A percentile compares a stretch with the other conserved stretches of the same genome.
Conservation (phyloP, 1,140 invertebrate species). For the Araneus ventricosus region DNA sequence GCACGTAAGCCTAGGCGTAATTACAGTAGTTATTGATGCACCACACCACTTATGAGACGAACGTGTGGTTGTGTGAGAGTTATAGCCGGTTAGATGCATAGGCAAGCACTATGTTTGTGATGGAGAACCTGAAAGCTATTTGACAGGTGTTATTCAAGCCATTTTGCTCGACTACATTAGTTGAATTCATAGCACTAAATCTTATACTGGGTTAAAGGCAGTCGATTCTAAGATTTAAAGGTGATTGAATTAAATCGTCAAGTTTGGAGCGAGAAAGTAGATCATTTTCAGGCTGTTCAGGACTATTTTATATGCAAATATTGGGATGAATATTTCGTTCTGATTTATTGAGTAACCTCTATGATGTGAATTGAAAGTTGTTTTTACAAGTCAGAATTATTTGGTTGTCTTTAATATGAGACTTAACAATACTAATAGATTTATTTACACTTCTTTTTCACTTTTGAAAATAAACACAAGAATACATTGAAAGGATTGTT, state of each 20-base stretch:
- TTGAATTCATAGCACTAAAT: neutral
- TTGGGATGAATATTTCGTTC: too few relatives aligned
- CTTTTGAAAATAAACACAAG: too few relatives aligned
- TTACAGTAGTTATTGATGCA: conserved; percentile 43
- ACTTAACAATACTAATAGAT: too few relatives aligned
- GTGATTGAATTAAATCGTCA: neutral
- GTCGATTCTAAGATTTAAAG: neutral
- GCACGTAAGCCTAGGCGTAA: conserved; percentile 43
- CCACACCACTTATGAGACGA: conserved; percentile 50
- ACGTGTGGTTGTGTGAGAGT: conserved; percentile 50
- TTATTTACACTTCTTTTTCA: too few relatives aligned
- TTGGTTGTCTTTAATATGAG: too few relatives aligned
- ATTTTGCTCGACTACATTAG: conserved; percentile 9
- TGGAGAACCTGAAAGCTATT: conserved; percentile 47
- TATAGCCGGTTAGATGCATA: conserved; percentile 47
- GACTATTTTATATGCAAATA: too few relatives aligned
- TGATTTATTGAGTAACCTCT: too few relatives aligned
- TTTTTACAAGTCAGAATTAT: too few relatives aligned
- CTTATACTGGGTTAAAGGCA: neutral
- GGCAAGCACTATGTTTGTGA: conserved; percentile 39
- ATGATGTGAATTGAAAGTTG: too few relatives aligned
- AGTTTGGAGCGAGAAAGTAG: too few relatives aligned
- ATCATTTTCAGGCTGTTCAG: too few relatives aligned
- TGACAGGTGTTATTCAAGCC: conserved; percentile 20
- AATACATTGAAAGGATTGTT: too few relatives aligned